Evolutionary conservation across 2,888 invertebrate species (phyloP).

Genomic region (Pristionchus arcanus): DNA sequence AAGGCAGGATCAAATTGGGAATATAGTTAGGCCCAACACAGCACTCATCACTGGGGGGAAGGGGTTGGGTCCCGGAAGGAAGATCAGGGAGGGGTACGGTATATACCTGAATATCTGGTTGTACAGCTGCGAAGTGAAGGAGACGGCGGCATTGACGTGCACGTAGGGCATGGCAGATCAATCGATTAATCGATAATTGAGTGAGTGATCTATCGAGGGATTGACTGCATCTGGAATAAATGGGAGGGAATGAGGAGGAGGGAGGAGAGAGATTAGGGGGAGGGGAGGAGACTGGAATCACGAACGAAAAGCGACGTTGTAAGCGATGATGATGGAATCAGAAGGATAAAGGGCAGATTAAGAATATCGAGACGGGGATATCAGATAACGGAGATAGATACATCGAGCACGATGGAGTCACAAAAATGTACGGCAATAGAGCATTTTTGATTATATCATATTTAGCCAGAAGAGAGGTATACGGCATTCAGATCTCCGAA

Average conservation of each 20-base stretch:
- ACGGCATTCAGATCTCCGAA: too few relatives aligned
- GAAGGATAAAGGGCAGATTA: neutral
- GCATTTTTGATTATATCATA: neutral
- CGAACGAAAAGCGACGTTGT: neutral
- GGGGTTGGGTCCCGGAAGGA: neutral
- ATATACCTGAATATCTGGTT: slow-evolving; percentile 43
- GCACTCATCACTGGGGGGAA: too few relatives aligned
- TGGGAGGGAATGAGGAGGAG: neutral
- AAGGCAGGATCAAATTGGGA: too few relatives aligned
- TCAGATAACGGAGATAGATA: too few relatives aligned
- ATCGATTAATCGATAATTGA: neutral
- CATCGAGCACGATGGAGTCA: too few relatives aligned
- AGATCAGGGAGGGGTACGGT: neutral
- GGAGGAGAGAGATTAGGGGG: neutral
- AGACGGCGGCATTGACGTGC: slow-evolving; percentile 19
- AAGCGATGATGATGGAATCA: neutral
- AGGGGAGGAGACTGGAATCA: neutral
- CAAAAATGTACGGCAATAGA: neutral
- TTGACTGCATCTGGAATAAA: neutral
- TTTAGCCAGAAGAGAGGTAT: too few relatives aligned
- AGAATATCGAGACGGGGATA: neutral
- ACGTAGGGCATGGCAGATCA: neutral
- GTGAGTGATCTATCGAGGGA: neutral
- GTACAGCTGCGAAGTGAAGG: slow-evolving; percentile 40
- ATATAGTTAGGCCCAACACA: too few relatives aligned